Conservation (phyloP, 2,888 invertebrate genomes). For the Sialis lutaria region DNA sequence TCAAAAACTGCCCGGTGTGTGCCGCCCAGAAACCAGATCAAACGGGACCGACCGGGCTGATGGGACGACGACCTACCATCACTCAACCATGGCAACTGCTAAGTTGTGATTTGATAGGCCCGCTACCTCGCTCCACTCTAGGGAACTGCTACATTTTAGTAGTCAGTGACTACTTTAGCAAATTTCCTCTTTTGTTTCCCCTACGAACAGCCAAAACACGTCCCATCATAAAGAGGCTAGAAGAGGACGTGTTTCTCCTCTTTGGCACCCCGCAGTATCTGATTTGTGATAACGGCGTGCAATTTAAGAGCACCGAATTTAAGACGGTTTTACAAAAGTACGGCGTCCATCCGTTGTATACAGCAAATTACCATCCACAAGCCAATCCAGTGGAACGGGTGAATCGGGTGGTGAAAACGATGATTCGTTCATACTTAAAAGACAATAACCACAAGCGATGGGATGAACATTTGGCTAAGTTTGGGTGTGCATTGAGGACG, state of each 20-base stretch:
- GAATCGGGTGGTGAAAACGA: conserved; percentile 11
- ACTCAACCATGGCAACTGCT: conserved; percentile 10
- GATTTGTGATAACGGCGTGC: too few species aligned
- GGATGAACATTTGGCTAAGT: conserved; percentile 7
- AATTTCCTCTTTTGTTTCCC: too few species aligned
- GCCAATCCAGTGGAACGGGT: conserved; percentile 13
- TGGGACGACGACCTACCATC: not conserved
- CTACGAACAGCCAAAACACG: too few species aligned
- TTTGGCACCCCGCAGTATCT: too few species aligned
- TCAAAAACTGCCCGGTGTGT: conserved; percentile 8
- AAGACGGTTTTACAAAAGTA: too few species aligned
- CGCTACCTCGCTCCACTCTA: conserved; percentile 6
- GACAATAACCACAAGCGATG: too few species aligned
- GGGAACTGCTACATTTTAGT: conserved; percentile 10
- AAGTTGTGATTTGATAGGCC: conserved; percentile 10
- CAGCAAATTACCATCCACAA: too few species aligned
- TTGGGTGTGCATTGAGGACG: conserved; percentile 12
- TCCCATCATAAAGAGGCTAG: too few species aligned
- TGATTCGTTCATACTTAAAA: too few species aligned
- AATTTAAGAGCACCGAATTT: too few species aligned
- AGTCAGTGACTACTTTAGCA: conserved; percentile 8
- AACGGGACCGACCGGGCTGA: not conserved
- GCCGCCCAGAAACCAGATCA: not conserved
- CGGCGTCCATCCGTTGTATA: too few species aligned
- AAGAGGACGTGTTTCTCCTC: too few species aligned